phyloP scores from a whole-genome alignment of 2,797 vertebrate genomes.

The Lepilemur septentrionalis region DNA sequence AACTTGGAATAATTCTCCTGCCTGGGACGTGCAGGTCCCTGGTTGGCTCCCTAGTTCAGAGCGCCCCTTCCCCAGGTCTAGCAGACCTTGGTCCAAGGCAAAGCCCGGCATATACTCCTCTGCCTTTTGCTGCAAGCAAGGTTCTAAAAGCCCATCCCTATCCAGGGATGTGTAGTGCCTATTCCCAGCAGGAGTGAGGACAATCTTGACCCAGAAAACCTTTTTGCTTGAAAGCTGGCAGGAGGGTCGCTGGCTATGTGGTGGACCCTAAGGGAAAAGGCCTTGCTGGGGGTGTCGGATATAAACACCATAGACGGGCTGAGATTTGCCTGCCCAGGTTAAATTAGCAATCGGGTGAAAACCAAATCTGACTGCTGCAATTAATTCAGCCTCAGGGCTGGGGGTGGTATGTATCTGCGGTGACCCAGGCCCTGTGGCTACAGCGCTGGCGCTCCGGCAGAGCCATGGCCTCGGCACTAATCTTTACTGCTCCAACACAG shows the following conservation, averaged over 20 bases:
- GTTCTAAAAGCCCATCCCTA: background rate
- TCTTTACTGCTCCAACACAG: background rate
- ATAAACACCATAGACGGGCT: background rate
- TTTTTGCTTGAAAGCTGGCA: background rate
- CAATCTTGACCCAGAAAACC: background rate
- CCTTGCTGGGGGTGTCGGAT: background rate
- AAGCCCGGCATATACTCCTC: background rate
- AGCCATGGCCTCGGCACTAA: background rate
- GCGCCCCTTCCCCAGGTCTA: too few relatives aligned
- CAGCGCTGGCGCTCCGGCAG: rapidly evolving
- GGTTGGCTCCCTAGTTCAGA: background rate
- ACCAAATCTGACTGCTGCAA: background rate
- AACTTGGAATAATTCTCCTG: background rate
- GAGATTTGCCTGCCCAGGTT: background rate
- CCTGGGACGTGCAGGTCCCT: background rate
- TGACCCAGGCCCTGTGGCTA: rapidly evolving
- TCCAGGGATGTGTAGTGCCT: background rate
- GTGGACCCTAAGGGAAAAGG: background rate
- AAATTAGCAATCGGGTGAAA: background rate
- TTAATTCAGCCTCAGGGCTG: background rate
- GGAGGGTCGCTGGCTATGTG: background rate
- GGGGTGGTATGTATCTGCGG: rapidly evolving
- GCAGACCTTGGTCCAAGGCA: background rate
- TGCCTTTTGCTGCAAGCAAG: background rate
- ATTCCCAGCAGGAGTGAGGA: background rate